phyloP scores from a whole-genome alignment of 2,888 invertebrate genomes.

The Uloborus plumipes region DNA sequence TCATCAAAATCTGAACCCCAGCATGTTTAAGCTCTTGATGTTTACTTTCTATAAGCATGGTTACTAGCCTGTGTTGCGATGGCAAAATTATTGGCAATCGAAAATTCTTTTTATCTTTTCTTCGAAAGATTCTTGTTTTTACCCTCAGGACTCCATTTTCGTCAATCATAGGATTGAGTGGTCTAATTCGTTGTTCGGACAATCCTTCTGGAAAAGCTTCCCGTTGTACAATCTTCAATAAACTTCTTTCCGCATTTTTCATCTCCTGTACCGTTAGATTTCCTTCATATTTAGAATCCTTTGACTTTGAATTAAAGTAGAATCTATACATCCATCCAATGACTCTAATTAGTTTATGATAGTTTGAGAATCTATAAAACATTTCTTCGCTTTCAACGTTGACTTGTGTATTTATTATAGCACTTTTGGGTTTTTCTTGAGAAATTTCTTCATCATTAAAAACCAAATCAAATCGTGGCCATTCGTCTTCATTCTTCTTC shows the following conservation, averaged over 20 bases:
- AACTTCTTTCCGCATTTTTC: neutral
- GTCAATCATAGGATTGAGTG: neutral
- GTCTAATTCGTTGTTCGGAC: neutral
- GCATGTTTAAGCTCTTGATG: neutral
- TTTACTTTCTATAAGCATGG: neutral
- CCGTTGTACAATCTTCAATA: neutral
- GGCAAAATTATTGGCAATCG: neutral
- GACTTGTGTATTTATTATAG: neutral
- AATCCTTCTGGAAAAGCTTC: neutral
- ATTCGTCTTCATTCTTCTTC: conserved; percentile 1
- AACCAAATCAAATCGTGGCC: neutral
- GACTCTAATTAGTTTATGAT: neutral
- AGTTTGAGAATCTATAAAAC: neutral
- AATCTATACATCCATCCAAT: neutral
- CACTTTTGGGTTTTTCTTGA: neutral
- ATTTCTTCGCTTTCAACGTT: neutral
- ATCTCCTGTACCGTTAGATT: neutral
- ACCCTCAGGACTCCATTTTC: neutral
- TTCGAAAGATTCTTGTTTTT: neutral
- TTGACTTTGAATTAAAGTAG: neutral
- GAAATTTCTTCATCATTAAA: neutral
- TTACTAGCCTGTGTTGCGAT: neutral
- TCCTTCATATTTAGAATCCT: neutral
- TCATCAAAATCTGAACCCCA: conserved; percentile 5
- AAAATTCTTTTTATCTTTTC: neutral